These are phyloP conservation scores for Thalassarche chlororhynchos DNA, from an alignment of 2,113 vertebrate genomes.

Conservation along the genomic window DNA sequence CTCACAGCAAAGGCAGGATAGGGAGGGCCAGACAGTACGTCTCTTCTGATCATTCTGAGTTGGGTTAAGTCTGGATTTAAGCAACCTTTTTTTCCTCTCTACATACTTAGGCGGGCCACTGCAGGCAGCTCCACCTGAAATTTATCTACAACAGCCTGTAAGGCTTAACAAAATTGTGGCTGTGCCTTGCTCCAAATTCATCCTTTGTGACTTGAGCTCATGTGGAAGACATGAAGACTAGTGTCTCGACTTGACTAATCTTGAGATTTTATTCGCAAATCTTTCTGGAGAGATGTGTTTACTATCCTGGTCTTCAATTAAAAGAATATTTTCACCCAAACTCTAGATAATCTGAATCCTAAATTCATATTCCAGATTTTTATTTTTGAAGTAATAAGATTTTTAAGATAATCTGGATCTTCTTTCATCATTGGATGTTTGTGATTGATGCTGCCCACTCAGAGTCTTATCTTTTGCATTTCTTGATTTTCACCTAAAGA, in stretches of 20 bases:
- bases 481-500: not conserved
- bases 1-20: not conserved
- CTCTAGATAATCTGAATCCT: not conserved
- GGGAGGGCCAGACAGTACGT: not conserved
- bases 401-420: not conserved
- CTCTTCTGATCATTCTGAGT: not conserved
- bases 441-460: not conserved
- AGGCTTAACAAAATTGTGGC: not conserved
- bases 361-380: not conserved
- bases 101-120: not conserved
- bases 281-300: not conserved
- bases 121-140: not conserved
- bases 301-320: not conserved
- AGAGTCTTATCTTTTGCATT: not conserved
- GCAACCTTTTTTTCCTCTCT: not conserved
- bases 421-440: not conserved
- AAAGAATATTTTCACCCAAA: not conserved
- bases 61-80: not conserved
- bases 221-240: not conserved
- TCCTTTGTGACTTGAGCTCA: not conserved
- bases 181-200: not conserved
- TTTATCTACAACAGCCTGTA: not conserved
- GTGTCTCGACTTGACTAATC: not conserved
- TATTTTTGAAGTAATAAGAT: not conserved
- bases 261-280: not conserved